These are phyloP conservation scores for Sebastes itinus DNA, from an alignment of 2,797 vertebrate genomes.

Conservation along the genomic window DNA sequence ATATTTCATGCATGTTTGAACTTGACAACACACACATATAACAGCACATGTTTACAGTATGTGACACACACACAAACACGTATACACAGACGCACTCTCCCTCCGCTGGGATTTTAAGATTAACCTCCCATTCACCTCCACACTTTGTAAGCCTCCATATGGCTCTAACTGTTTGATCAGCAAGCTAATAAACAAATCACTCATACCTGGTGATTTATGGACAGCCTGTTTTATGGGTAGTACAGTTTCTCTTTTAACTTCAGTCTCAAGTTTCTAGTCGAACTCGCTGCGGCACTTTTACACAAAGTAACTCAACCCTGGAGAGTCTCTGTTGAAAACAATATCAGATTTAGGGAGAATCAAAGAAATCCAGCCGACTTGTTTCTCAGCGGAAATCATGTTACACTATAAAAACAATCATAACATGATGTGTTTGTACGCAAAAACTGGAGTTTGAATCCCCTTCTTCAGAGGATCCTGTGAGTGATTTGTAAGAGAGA, in stretches of 20 bases:
- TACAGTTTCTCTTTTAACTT: conserved; percentile 3
- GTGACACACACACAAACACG: conserved; percentile 4
- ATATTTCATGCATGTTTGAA: background rate
- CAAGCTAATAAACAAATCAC: conserved; percentile 14
- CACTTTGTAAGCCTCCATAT: conserved; percentile 26
- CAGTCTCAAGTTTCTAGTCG: conserved; percentile 11
- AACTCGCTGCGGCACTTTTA: conserved; percentile 16
- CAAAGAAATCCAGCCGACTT: background rate
- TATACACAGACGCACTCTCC: background rate
- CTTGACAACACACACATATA: background rate
- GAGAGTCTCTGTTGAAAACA: background rate
- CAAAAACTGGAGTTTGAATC: background rate
- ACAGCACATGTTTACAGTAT: background rate
- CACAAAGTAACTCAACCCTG: background rate
- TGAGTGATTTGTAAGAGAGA: background rate
- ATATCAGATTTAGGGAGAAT: conserved; percentile 13
- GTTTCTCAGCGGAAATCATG: background rate
- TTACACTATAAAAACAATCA: background rate
- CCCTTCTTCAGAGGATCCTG: background rate
- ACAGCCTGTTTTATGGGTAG: conserved; percentile 10
- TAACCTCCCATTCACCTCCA: conserved; percentile 19
- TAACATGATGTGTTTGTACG: background rate
- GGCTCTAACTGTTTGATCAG: conserved; percentile 35
- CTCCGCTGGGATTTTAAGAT: conserved; percentile 28
- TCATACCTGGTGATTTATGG: conserved; percentile 38